These are phyloP conservation scores for Trypoxylus dichotomus DNA, from an alignment of 1,140 invertebrate species.

Conservation along the genomic window DNA sequence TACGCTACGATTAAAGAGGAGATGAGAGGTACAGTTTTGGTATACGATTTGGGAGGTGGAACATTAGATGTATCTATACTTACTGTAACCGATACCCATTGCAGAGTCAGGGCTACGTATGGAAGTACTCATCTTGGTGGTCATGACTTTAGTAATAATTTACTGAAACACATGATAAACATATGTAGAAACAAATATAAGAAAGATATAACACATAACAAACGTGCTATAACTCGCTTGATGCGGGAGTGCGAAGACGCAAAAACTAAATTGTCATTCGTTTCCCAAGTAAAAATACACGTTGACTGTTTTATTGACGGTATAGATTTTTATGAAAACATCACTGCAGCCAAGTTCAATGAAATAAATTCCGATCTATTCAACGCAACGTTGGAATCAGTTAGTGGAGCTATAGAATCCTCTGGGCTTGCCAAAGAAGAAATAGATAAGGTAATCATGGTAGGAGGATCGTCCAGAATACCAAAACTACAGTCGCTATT, in stretches of 20 bases:
- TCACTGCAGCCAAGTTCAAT: conserved; percentile 94
- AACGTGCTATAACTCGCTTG: conserved; percentile 95
- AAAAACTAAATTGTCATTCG: background rate
- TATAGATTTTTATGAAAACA: conserved; percentile 41
- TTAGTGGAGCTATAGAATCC: conserved; percentile 94
- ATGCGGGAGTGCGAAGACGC: conserved; percentile 94
- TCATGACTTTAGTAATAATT: conserved; percentile 92
- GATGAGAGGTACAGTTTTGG: conserved; percentile 59
- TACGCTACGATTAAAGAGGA: conserved; percentile 93
- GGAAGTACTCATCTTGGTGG: conserved; percentile 95
- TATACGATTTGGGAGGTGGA: conserved; percentile 93
- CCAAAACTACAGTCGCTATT: conserved; percentile 96
- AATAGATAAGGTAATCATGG: conserved; percentile 95
- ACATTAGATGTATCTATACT: conserved; percentile 60
- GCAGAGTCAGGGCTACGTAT: conserved; percentile 95
- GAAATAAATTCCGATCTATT: conserved; percentile 89
- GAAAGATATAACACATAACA: conserved; percentile 89
- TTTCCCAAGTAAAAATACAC: background rate
- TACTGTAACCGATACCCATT: conserved; percentile 78
- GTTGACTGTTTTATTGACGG: background rate
- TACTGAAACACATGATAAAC: conserved; percentile 83
- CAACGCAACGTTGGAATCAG: conserved; percentile 92
- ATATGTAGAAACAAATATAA: conserved; percentile 97
- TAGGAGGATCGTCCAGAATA: conserved; percentile 99
- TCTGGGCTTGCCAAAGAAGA: conserved; percentile 92